Evolutionary conservation across 2,888 invertebrate species (phyloP).

Genomic region (Torymus texanus): DNA sequence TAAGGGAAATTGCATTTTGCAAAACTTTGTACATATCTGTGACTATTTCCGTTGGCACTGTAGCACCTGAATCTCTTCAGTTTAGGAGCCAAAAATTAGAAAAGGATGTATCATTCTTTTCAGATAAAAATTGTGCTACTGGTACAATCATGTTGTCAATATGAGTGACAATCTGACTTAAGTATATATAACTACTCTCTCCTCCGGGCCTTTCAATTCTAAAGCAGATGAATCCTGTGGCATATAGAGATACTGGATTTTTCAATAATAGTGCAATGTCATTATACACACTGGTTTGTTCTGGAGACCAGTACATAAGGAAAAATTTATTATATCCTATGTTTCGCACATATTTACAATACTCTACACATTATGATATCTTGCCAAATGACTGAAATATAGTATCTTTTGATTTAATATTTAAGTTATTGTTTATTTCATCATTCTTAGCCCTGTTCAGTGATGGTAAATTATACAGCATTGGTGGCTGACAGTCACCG

Average conservation of each 20-base stretch:
- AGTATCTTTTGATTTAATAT: not conserved
- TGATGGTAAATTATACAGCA: not conserved
- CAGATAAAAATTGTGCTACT: constrained; percentile 60
- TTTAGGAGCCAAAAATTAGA: constrained; percentile 47
- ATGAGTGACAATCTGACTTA: constrained; percentile 57
- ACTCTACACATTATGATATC: not conserved
- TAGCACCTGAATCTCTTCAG: constrained; percentile 57
- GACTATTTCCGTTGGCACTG: constrained; percentile 56
- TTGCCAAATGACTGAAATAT: not conserved
- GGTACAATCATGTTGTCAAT: constrained; percentile 57
- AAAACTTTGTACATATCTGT: constrained; percentile 59
- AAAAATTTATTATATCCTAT: constrained; percentile 27
- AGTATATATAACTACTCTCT: constrained; percentile 47
- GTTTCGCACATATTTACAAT: constrained; percentile 1
- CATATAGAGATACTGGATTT: constrained; percentile 56
- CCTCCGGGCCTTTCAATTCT: constrained; percentile 46
- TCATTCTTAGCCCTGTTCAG: constrained; percentile 16
- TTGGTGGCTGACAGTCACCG: constrained; percentile 16
- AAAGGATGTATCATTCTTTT: constrained; percentile 59
- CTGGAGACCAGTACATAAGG: constrained; percentile 21
- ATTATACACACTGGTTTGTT: constrained; percentile 14
- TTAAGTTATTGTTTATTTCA: not conserved
- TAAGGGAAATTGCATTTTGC: constrained; percentile 28
- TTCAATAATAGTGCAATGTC: not conserved
- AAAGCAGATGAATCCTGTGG: constrained; percentile 58